phyloP scores from a whole-genome alignment of 92 coral and sea anemone species.

The Virgularia gustaviana region DNA sequence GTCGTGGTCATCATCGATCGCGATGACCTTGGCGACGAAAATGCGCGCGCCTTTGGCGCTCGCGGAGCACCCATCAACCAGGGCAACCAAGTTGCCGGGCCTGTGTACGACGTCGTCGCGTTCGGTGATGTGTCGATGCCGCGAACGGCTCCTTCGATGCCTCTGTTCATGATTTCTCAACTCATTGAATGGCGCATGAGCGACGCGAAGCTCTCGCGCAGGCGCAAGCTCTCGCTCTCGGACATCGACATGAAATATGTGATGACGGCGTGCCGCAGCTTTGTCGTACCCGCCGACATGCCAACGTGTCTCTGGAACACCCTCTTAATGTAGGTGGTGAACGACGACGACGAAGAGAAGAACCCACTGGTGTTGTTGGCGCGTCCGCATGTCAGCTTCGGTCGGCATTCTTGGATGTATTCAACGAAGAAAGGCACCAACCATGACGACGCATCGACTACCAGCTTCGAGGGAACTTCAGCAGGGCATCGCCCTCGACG shows the following conservation, averaged over 20 bases:
- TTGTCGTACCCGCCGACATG: slow-evolving; percentile 3
- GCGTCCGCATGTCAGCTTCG: slow-evolving; percentile 25
- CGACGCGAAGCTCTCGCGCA: too few species aligned
- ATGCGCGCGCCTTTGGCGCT: slow-evolving; percentile 25
- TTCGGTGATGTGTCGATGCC: too few species aligned
- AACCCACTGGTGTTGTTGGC: slow-evolving; percentile 23
- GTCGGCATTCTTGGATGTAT: slow-evolving; percentile 23
- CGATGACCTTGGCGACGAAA: too few species aligned
- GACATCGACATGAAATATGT: too few species aligned
- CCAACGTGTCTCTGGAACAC: slow-evolving; percentile 13
- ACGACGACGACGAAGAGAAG: slow-evolving; percentile 19
- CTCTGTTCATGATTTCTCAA: slow-evolving; percentile 20
- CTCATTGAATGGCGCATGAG: slow-evolving; percentile 2
- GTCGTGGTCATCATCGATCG: slow-evolving; percentile 17
- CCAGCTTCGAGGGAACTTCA: slow-evolving; percentile 23
- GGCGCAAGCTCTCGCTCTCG: too few species aligned
- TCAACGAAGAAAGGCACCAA: slow-evolving; percentile 21
- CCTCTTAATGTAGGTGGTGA: slow-evolving; percentile 21
- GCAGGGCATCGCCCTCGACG: too few species aligned
- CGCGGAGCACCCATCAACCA: slow-evolving; percentile 19
- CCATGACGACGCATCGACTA: slow-evolving; percentile 24
- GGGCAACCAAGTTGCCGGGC: slow-evolving; percentile 24
- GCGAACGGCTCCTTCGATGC: slow-evolving; percentile 28
- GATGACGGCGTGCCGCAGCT: too few species aligned
- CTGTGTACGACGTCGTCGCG: slow-evolving; percentile 26